phyloP scores from a whole-genome alignment of 2,888 invertebrate species.

The Thumatha senex region DNA sequence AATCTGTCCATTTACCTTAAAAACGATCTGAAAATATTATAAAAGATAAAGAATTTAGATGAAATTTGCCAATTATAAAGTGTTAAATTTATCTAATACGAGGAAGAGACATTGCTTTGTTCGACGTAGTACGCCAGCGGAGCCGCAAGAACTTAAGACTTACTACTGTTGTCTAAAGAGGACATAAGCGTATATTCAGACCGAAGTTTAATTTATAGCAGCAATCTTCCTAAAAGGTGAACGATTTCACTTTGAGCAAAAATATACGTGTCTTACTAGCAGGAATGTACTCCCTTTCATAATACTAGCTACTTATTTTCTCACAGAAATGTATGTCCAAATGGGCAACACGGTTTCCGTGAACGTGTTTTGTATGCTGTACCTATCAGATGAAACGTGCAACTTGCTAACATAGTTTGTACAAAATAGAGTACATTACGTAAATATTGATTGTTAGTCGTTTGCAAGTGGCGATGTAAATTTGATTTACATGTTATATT shows the following conservation, averaged over 20 bases:
- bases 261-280: slow-evolving; percentile 17
- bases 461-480: too few relatives aligned
- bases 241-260: slow-evolving; percentile 25
- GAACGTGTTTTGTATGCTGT: slow-evolving; percentile 7
- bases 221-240: slow-evolving; percentile 25
- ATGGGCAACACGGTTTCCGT: slow-evolving; percentile 12
- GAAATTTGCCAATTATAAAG: too few relatives aligned
- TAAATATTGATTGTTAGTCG: too few relatives aligned
- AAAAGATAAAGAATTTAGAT: too few relatives aligned
- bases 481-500: too few relatives aligned
- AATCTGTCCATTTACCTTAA: too few relatives aligned
- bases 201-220: slow-evolving; percentile 26
- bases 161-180: slow-evolving; percentile 10
- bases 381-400: slow-evolving; percentile 17
- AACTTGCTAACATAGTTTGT: slow-evolving; percentile 3
- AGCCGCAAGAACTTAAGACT: too few relatives aligned
- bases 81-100: too few relatives aligned
- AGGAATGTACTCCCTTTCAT: slow-evolving; percentile 4
- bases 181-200: too few relatives aligned
- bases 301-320: slow-evolving; percentile 11
- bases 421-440: slow-evolving; percentile 10
- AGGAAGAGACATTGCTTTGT: too few relatives aligned
- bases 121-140: too few relatives aligned
- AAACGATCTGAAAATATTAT: too few relatives aligned
- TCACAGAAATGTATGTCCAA: slow-evolving; percentile 2